Evolutionary conservation across 2,797 vertebrate species (phyloP).

Genomic region (Champsocephalus gunnari): DNA sequence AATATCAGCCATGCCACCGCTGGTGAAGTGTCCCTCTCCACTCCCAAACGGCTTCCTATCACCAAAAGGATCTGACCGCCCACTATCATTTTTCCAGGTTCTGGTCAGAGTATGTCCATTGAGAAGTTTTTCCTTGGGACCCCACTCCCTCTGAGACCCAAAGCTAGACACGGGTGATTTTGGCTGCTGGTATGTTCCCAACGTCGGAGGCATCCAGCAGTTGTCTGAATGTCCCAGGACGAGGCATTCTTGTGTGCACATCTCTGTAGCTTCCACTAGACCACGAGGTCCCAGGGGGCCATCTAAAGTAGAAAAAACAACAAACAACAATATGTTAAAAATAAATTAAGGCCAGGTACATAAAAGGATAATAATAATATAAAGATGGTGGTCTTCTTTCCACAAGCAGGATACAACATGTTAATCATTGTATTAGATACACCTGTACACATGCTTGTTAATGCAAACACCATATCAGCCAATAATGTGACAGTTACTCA

Average conservation of each 20-base stretch:
- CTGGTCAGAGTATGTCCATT: slow-evolving; percentile 98
- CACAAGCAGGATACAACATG: not conserved
- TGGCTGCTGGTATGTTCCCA: slow-evolving; percentile 93
- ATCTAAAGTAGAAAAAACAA: slow-evolving; percentile 80
- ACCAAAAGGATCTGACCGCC: slow-evolving; percentile 93
- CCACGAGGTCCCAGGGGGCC: slow-evolving; percentile 95
- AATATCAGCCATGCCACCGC: slow-evolving; percentile 93
- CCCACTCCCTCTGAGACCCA: slow-evolving; percentile 95
- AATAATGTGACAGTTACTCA: not conserved
- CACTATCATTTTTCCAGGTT: slow-evolving; percentile 95
- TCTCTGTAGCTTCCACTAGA: slow-evolving; percentile 98
- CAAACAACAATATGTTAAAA: slow-evolving; percentile 3
- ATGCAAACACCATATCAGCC: not conserved
- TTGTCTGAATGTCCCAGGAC: slow-evolving; percentile 99
- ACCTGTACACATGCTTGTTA: not conserved
- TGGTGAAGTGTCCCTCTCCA: slow-evolving; percentile 93
- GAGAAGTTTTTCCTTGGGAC: slow-evolving; percentile 96
- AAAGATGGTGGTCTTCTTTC: not conserved
- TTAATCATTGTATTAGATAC: not conserved
- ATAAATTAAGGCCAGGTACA: not conserved
- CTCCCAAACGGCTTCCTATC: slow-evolving; percentile 96
- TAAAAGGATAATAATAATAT: too few species aligned
- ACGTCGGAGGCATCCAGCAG: slow-evolving; percentile 98
- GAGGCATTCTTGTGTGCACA: slow-evolving; percentile 99
- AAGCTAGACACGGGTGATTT: slow-evolving; percentile 96